These are phyloP conservation scores for Phania funesta DNA, from an alignment of 2,888 invertebrate species.

Conservation along the genomic window DNA sequence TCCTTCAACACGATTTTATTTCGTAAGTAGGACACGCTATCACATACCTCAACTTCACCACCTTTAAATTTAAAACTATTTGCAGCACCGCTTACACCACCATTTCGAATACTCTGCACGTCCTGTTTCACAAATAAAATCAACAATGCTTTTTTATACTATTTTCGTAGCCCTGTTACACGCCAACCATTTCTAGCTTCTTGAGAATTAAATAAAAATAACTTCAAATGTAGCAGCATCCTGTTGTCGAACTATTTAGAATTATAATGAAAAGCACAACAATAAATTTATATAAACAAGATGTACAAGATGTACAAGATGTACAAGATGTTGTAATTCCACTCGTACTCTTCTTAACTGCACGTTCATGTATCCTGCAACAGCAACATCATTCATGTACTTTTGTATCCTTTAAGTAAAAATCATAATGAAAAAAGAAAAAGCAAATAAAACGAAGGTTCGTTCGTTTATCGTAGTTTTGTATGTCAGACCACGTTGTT, in stretches of 20 bases:
- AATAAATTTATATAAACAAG: constrained; percentile 42
- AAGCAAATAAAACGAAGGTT: constrained; percentile 15
- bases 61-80: too few relatives aligned
- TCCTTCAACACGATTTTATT: too few relatives aligned
- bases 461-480: constrained; percentile 11
- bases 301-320: too few relatives aligned
- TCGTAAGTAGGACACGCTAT: too few relatives aligned
- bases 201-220: background rate
- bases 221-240: background rate
- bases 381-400: constrained; percentile 22
- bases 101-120: too few relatives aligned
- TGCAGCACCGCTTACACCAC: too few relatives aligned
- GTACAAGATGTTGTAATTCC: constrained; percentile 7
- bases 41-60: too few relatives aligned
- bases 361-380: constrained; percentile 12
- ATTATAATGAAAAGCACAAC: constrained; percentile 44
- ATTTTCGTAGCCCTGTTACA: too few relatives aligned
- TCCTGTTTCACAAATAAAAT: too few relatives aligned
- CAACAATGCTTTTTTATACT: too few relatives aligned
- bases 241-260: constrained; percentile 13
- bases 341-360: background rate
- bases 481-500: constrained; percentile 28
- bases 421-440: background rate
- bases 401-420: constrained; percentile 15
- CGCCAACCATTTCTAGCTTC: too few relatives aligned